These are phyloP conservation scores for Dreissena polymorpha DNA, from an alignment of 1,140 invertebrate genomes.

Conservation along the genomic window DNA sequence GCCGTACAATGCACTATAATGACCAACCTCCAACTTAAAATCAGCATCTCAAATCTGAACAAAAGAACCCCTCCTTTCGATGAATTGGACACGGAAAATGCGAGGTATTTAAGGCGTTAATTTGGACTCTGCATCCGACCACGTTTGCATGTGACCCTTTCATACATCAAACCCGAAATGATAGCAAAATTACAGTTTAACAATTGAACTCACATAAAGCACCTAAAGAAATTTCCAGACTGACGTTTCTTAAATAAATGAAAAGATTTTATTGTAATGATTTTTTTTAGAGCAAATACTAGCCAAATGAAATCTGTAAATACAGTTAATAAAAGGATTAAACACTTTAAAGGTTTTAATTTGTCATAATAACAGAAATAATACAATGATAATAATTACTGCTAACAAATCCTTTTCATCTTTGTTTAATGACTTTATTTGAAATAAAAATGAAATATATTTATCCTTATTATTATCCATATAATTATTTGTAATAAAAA, in stretches of 20 bases:
- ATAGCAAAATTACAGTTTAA: conserved; percentile 50
- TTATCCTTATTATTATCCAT: too few relatives aligned
- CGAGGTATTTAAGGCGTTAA: neutral
- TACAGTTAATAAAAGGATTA: conserved; percentile 33
- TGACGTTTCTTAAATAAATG: conserved; percentile 47
- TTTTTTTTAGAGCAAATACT: conserved; percentile 24
- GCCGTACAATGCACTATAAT: too few relatives aligned
- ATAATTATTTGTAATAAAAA: too few relatives aligned
- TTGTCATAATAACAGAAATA: conserved; percentile 17
- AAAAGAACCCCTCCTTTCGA: too few relatives aligned
- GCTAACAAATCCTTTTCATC: too few relatives aligned
- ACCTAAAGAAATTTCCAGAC: conserved; percentile 36
- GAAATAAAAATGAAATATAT: too few relatives aligned
- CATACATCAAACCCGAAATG: conserved; percentile 43
- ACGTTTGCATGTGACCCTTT: conserved; percentile 30
- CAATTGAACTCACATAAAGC: conserved; percentile 46
- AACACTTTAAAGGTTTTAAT: conserved; percentile 19
- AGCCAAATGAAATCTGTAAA: conserved; percentile 32
- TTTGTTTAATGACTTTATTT: too few relatives aligned
- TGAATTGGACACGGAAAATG: neutral
- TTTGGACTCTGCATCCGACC: neutral
- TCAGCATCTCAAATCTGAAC: too few relatives aligned
- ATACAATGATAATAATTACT: too few relatives aligned
- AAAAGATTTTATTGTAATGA: conserved; percentile 36
- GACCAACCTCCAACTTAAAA: too few relatives aligned